phyloP scores from a whole-genome alignment of 2,797 vertebrate genomes.

The Trichosurus vulpecula region DNA sequence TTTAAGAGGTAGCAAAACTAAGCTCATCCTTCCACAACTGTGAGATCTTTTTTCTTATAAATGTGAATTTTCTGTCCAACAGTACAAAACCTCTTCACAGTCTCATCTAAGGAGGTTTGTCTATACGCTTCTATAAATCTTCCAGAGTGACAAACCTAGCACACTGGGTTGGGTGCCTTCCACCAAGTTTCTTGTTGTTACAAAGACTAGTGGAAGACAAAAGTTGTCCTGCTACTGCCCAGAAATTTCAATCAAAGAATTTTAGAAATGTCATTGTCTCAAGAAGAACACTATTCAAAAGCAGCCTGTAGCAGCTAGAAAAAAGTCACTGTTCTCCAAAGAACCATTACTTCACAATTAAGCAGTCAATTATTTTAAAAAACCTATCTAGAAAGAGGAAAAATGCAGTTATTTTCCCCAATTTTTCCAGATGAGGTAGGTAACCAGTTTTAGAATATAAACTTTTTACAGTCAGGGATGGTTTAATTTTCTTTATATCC shows the following conservation, averaged over 20 bases:
- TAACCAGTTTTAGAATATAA: neutral
- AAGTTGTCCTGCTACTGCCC: neutral
- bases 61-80: neutral
- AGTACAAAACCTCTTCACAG: neutral
- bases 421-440: neutral
- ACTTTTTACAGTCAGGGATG: neutral
- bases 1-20: neutral
- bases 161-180: neutral
- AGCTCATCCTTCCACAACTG: neutral
- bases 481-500: neutral
- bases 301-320: neutral
- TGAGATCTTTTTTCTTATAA: neutral
- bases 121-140: neutral
- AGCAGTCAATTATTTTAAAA: conserved; percentile 24
- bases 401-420: neutral
- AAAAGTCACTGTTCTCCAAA: neutral
- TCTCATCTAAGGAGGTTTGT: neutral
- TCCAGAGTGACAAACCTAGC: neutral
- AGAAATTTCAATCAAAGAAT: neutral
- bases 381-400: conserved; percentile 4
- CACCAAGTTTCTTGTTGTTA: neutral
- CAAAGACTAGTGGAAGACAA: neutral
- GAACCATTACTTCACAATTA: neutral
- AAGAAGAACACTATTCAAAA: conserved; percentile 13
- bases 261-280: conserved; percentile 1